Base-by-base conservation (phyloP, 2,888 invertebrate genomes). In the Steinernema hermaphroditum region DNA sequence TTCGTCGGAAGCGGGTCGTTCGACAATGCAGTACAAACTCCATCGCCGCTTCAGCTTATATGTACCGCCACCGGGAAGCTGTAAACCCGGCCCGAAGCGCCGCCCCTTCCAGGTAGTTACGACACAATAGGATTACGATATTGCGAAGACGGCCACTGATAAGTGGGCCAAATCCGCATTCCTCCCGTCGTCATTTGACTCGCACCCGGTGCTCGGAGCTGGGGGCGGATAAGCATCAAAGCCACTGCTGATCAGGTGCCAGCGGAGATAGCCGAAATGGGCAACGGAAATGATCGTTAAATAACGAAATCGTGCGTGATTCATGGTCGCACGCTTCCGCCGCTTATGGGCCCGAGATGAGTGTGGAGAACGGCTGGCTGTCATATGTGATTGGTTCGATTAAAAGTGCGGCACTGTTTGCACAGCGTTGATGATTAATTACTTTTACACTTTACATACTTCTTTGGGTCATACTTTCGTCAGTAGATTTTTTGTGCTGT, bases 61-160 rank as follows among this genome's bases (percentile, higher is more conserved):
- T 62, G 32, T 62, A 62, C 62, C 62, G 29, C 62, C 62, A 62
- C 29, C 62, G 62, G 32, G 62, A 62, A 62, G 62, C 62, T 62
- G 62, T 62, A 62, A 62, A 62, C 62, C 29, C 6, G 29, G 4
- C 32, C 1, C 32, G 32, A 62, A 32, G 62, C 62, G 27, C 62
- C 62, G 62, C 62, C 62, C 62, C 29, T 27, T 37, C 37, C 32
- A 62, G 27, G 32, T 62, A 62, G 62, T 62, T 32, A 62, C 62
- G 62, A 62, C 62, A 62, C 62, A 62, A 62, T 62, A 32, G 62
- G 62, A 62, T 62, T 62, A 62, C 62, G 62, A 62, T 62, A 62
- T 62, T 62, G 62, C 62, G 27, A 29, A 62, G 62, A n/a, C 4
- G 16, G 32, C 62, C 32, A 62, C 29, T 62, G 62, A 62, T 62